Base-by-base conservation (phyloP, 2,888 invertebrate species). In the Philonicus albiceps region DNA sequence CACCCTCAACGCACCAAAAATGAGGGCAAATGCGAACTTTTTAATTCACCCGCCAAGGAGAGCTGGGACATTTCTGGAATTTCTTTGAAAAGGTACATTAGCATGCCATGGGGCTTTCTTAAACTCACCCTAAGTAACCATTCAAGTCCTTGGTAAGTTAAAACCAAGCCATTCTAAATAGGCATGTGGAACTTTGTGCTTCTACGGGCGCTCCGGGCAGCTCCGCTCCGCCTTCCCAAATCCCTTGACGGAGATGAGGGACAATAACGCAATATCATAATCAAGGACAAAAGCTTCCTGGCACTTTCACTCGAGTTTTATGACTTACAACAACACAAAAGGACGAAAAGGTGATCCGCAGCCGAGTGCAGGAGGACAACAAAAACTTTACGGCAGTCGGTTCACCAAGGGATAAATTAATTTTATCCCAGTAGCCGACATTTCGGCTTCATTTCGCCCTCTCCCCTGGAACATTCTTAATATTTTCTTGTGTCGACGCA, bases 211-310 rank as follows among this genome's bases (percentile, higher is more conserved):
- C 30, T 81, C 30, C 55, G 55, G 55, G n/a, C 22, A 30, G 22
- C 31, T 64, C 64, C 27, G 49, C 49, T n/a, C 49, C 22, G 64
- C 27, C 31, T 55, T 0, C 31, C 31, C 16, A 19, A 81, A 81
- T 81, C 81, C 81, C 81, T 34, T 31, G 55, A 13, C 81, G 64
- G 55, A 81, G 81, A 81, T 55, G 53, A 64, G 49, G 81, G 81
- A 34, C 34, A 81, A 81, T 81, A 64, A 81, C 81, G 81, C 64
- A 81, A 81, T 81, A 64, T 81, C 81, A 81, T 81, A 81, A 81
- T 81, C 81, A 81, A 34, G 55, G 64, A 81, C 81, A 81, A 81
- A 81, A 81, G 81, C 81, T 81, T 81, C 34, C 55, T 34, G 34
- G 64, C 80, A 81, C 27, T 81, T 81, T 81, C 19, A 19, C 81